Base-by-base conservation (phyloP, 1,140 invertebrate genomes). In the Radopholus similis region DNA sequence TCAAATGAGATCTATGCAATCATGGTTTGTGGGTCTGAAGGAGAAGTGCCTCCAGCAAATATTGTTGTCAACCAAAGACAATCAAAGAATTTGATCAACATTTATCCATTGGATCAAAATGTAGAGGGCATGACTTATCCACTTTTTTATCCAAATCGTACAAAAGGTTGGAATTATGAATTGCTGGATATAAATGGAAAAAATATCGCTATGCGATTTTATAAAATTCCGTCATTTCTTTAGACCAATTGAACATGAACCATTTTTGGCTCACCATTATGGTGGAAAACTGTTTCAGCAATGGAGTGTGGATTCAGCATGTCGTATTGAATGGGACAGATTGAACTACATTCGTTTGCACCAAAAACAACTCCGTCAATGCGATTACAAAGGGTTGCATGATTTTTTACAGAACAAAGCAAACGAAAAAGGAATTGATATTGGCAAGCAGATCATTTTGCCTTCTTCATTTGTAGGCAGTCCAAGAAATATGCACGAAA, bases 131-230 rank as follows among this genome's bases (percentile, higher is more conserved):
- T 56, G 26, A 35, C 28, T 35, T 63, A 63, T 11, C 63, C 63
- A 15, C n/a, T 64, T n/a, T 64, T 64, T 30, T 64, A 64, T 42
- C 63, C 63, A 18, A 64, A 59, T 64, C 15, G 1, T 68, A 13
- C n/a, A 28, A 11, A 66, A 49, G 63, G 63, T 21, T 64, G 38
- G 32, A 18, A 26, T 4, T 23, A n/a, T 62, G 26, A 64, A 35
- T 18, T 64, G 15, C 58, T 26, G 35, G 56, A 64, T 35, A 4
- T n/a, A 68, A 21, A 66, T 4, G 15, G 34, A 11, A 64, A 64
- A 35, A 64, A 58, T 37, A 44, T 55, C 63, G 26, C 8, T 64
- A 21, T 40, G 42, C 30, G 54, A 65, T 23, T 65, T 62, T 65
- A 44, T 32, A 21, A 65, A 47, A 11, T 65, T 40, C n/a, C n/a